Evolutionary conservation across 2,888 invertebrate genomes (phyloP).

Genomic region (Tenthredo livida): DNA sequence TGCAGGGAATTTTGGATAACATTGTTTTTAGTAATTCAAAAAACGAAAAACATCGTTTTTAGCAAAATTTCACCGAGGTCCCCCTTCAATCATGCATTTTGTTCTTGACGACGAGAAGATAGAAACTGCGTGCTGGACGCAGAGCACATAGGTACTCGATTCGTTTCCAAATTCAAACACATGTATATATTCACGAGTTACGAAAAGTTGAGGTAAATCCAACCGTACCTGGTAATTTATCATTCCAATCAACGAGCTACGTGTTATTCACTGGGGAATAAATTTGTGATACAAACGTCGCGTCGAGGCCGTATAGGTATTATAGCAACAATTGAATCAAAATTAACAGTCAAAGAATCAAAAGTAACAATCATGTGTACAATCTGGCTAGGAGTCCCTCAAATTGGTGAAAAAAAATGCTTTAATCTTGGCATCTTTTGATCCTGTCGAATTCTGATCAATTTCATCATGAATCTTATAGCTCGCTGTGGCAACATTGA

Average conservation of each 20-base stretch:
- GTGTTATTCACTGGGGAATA: neutral
- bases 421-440: neutral
- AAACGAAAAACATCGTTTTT: too few species aligned
- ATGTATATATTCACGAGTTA: neutral
- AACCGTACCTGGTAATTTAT: neutral
- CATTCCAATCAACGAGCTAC: neutral
- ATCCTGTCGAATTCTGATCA: neutral
- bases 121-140: neutral
- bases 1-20: too few species aligned
- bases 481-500: neutral
- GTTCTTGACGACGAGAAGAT: neutral
- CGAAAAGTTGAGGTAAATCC: neutral
- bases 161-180: neutral
- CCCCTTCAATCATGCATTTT: too few species aligned
- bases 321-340: neutral
- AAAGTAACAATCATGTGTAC: neutral
- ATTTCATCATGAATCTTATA: neutral
- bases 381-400: neutral
- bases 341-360: neutral
- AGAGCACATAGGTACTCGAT: neutral
- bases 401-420: neutral
- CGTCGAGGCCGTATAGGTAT: neutral
- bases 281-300: neutral
- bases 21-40: too few species aligned
- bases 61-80: too few species aligned